Evolutionary conservation across 2,113 vertebrate species (phyloP).

Genomic region (Tapirus terrestris): DNA sequence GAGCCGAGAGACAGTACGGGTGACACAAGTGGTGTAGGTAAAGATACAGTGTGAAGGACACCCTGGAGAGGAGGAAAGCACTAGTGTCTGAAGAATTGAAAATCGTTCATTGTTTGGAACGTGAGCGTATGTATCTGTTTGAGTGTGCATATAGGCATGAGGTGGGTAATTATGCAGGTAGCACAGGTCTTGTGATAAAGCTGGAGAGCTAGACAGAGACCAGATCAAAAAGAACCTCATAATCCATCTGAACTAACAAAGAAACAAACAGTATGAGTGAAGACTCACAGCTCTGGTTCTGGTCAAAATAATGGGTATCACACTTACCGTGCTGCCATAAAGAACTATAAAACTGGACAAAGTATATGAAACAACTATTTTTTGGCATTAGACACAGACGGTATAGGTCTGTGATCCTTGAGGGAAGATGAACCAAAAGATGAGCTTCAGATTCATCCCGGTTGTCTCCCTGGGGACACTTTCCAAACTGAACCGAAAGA

Average conservation of each 20-base stretch:
- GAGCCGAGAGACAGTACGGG: background rate
- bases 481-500: constrained; percentile 2
- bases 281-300: background rate
- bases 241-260: background rate
- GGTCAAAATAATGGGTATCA: background rate
- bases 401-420: background rate
- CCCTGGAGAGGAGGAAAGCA: fast-evolving
- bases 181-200: background rate
- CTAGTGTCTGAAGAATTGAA: background rate
- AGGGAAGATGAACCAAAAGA: background rate
- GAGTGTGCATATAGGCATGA: no score
- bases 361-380: background rate
- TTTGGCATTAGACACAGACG: background rate
- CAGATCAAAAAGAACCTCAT: background rate
- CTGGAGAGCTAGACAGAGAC: background rate
- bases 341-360: background rate
- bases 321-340: no score
- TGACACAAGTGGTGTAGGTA: no score
- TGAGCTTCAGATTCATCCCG: background rate
- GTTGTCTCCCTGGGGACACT: background rate
- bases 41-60: background rate
- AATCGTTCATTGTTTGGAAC: background rate
- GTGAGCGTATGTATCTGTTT: background rate
- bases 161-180: no score
- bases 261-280: background rate